Percentiles rank a stretch among this genome's conserved stretches.
phyloP scores from a whole-genome alignment of 2,113 vertebrate genomes.

The Onychorhynchus coronatus region DNA sequence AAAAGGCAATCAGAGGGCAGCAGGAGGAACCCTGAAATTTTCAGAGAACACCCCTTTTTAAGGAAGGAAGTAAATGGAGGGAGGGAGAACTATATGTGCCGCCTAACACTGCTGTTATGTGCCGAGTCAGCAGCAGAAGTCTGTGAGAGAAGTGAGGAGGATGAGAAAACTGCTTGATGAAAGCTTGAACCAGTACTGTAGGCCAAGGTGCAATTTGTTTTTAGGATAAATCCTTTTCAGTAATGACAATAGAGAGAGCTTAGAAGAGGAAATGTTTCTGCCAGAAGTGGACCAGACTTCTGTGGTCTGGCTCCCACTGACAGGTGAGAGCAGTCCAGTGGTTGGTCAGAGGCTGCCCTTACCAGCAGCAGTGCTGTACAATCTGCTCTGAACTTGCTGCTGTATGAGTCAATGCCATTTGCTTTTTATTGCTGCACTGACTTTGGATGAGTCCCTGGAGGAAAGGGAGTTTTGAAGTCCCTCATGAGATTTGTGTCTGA shows the following conservation, averaged over 20 bases:
- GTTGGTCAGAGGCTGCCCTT: background rate
- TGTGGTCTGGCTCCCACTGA: background rate
- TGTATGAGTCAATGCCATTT: background rate
- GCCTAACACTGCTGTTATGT: background rate
- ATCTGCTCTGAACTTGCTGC: background rate
- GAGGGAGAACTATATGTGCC: background rate
- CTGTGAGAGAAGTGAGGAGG: background rate
- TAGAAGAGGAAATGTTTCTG: background rate
- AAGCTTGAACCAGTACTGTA: background rate
- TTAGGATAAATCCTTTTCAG: background rate
- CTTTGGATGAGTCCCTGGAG: background rate
- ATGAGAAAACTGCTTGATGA: background rate
- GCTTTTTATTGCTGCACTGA: background rate
- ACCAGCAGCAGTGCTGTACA: background rate
- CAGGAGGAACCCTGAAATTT: background rate
- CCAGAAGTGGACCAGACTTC: background rate
- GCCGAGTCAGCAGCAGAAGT: background rate
- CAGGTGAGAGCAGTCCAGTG: background rate
- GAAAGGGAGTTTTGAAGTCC: background rate
- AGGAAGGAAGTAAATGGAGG: background rate
- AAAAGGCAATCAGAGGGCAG: background rate
- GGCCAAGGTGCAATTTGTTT: background rate
- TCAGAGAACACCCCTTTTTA: background rate
- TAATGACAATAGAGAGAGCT: background rate
- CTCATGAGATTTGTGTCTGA: background rate